Conservation (phyloP, 2,888 invertebrate genomes). For the Atethmia centrago region DNA sequence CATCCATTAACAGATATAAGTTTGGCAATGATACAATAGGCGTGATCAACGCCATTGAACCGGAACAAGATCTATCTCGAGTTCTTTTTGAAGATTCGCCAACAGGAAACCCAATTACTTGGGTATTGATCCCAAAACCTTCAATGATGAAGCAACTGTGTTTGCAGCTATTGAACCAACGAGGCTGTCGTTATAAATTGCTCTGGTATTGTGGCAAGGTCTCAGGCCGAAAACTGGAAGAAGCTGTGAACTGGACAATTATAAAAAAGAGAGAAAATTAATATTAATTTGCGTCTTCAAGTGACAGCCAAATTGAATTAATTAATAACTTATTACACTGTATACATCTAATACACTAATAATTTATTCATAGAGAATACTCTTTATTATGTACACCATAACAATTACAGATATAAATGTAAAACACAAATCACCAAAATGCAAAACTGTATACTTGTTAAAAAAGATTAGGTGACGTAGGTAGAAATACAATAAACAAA, state of each 20-base stretch:
- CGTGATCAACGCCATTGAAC: constrained; percentile 47
- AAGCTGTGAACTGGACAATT: neutral
- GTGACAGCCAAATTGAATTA: too few species aligned
- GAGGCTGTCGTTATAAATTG: neutral
- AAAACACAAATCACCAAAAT: too few species aligned
- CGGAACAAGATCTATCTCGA: constrained; percentile 28
- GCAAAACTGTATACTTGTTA: too few species aligned
- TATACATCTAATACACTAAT: too few species aligned
- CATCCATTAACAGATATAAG: constrained; percentile 12
- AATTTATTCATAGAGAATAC: too few species aligned
- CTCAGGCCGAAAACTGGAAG: neutral
- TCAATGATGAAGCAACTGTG: constrained; percentile 29
- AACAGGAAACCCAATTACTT: constrained; percentile 42
- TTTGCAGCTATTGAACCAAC: neutral
- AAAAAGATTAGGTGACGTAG: too few species aligned
- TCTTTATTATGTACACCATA: too few species aligned
- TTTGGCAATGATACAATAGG: constrained; percentile 44
- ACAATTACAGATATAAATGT: too few species aligned
- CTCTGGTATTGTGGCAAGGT: neutral
- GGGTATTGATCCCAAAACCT: constrained; percentile 37
- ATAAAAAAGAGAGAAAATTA: neutral
- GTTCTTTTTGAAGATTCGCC: constrained; percentile 41
- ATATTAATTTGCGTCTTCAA: neutral
- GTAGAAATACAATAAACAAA: neutral
- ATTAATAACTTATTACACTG: too few species aligned